Base-by-base conservation (phyloP, 1,140 invertebrate genomes). In the Habropoda laboriosa region DNA sequence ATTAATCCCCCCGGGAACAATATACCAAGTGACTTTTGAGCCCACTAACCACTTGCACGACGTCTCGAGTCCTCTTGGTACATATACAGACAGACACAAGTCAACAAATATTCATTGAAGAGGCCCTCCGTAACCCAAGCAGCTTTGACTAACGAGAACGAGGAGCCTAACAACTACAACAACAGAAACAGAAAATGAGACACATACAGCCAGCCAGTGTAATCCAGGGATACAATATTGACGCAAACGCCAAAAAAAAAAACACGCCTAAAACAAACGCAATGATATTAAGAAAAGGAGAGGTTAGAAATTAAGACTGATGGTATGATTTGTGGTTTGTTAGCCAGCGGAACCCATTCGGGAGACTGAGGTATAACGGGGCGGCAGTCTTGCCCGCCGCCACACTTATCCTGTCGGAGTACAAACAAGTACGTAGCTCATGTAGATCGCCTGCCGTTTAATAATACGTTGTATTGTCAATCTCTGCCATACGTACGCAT, bases 311-410 rank as follows among this genome's bases (percentile, higher is more conserved):
- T 89, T 83, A 87, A 89, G 87, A 93, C 91, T 93, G 90, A 93
- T 93, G 86, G 90, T 93, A 89, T 92, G 78, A 93, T 93, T 93
- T 93, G 83, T 93, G 91, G 90, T 93, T 95, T 94, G 93, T 94
- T 94, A 95, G 95, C 95, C 94, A 94, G 94, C 95, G 93, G 95
- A 95, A 94, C 94, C 94, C 93, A 95, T 95, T 94, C 94, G 94
- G 95, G 95, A 95, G 94, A 95, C 95, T 94, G 92, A 93, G 92
- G 92, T 93, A 92, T 93, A 93, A 93, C 90, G 90, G 90, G 90
- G 91, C 90, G 92, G 92, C 91, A 92, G 91, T 92, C 90, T 91
- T 91, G 91, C 86, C 90, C 89, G 91, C 91, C 92, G 90, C 91
- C 91, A 92, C 90, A 92, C 92, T 92, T 90, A 92, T 93, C 93